phyloP scores from a whole-genome alignment of 2,797 vertebrate genomes.

The Columba guinea region DNA sequence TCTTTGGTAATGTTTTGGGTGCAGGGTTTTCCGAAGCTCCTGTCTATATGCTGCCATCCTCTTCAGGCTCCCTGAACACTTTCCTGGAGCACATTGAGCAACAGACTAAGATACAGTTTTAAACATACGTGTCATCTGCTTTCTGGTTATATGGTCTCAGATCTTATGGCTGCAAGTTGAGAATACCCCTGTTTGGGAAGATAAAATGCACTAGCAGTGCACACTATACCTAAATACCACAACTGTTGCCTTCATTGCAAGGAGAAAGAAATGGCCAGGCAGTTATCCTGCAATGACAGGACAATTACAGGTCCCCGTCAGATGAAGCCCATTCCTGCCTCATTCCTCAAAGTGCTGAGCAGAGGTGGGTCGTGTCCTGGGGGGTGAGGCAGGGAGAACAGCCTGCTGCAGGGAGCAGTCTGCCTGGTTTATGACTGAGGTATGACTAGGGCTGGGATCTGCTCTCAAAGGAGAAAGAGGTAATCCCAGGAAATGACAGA shows the following conservation, averaged over 20 bases:
- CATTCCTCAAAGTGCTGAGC: neutral
- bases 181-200: neutral
- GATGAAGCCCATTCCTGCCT: neutral
- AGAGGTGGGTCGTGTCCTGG: neutral
- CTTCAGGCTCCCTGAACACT: neutral
- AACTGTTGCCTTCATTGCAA: too few relatives aligned
- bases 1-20: neutral
- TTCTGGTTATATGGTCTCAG: neutral
- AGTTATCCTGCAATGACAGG: too few relatives aligned
- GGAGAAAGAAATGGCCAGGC: too few relatives aligned
- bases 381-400: neutral
- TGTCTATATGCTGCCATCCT: neutral
- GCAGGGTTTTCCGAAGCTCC: neutral
- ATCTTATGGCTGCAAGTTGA: neutral
- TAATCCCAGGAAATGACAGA: neutral
- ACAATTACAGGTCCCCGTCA: too few relatives aligned
- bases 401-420: neutral
- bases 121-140: neutral
- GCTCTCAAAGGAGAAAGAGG: neutral
- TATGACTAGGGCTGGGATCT: neutral
- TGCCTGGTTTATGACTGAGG: neutral
- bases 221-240: too few relatives aligned
- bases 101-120: neutral
- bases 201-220: too few relatives aligned
- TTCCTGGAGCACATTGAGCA: neutral